Conservation (phyloP, 2,113 vertebrate species). For the Tachuris rubrigastra region DNA sequence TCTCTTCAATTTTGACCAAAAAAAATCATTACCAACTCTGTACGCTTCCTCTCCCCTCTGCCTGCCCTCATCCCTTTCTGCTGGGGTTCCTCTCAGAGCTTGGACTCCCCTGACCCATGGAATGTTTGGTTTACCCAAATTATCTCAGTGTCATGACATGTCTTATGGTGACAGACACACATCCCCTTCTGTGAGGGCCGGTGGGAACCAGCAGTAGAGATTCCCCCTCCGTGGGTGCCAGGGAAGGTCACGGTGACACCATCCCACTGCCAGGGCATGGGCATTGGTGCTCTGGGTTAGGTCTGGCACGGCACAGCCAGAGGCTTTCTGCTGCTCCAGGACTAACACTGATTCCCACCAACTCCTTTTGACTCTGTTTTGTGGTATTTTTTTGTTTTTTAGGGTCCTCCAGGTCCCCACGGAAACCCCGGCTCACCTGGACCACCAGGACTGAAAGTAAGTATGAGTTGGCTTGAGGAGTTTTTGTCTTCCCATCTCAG, state of each 20-base stretch:
- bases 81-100: not conserved
- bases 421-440: conserved; percentile 91
- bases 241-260: not conserved
- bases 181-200: fast-evolving
- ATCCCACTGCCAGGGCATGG: not conserved
- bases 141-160: not conserved
- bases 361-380: not conserved
- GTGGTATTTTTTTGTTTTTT: conserved; percentile 33
- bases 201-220: not conserved
- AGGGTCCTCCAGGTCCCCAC: conserved; percentile 91
- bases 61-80: not conserved
- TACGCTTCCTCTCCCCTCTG: not conserved
- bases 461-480: not conserved
- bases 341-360: fast-evolving
- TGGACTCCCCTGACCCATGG: not conserved
- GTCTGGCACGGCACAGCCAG: not conserved
- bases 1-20: not conserved
- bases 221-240: fast-evolving
- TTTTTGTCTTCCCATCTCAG: not conserved
- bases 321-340: not conserved
- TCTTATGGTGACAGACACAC: not conserved
- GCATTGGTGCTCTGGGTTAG: not conserved
- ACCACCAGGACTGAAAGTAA: conserved; percentile 85
- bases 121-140: not conserved
- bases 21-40: not conserved